Base-by-base conservation (phyloP, 2,888 invertebrate genomes). In the Tetheella fluctuosa region DNA sequence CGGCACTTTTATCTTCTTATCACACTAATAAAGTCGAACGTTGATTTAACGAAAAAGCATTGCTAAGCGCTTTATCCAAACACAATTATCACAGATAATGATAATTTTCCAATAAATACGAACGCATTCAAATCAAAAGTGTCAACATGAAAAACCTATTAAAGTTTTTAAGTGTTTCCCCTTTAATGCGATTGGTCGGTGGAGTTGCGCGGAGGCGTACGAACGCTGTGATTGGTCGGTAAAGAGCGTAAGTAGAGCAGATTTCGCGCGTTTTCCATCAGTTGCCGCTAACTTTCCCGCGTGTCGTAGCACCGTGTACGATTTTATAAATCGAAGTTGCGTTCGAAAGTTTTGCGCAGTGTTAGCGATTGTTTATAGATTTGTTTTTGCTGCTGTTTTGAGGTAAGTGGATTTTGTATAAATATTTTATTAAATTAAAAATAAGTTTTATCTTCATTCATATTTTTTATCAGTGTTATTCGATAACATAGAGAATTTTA, bases 211-310 rank as follows among this genome's bases (percentile, higher is more conserved):
- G 89, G 86, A 88, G 90, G 90, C 88, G 90, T 86, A 67, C 78
- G 79, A 59, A 57, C 65, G 62, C 68, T 65, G 71, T 74, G 78
- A 91, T 91, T 92, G 92, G 92, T 65, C 68, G 77, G 60, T 59
- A 12, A 57, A 56, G 57, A 61, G 68, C 83, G 90, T 92, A 92
- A 92, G 88, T 90, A 91, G 77, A 61, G 73, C 73, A 75, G 91
- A 84, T 91, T 91, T 90, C 79, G 85, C 92, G 92, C 85, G 89
- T 72, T 89, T 88, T 84, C 74, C 86, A 84, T 84, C 92, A 91
- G 92, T 92, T 84, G 79, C 62, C 70, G 65, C 69, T 64, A 81
- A 84, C 75, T 85, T 89, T 88, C 84, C 84, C 86, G 88, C 87
- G 88, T 70, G 77, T 64, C 66, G 55, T 68, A 71, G 74, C 65